Percentiles rank a stretch among this genome's conserved stretches.
phyloP scores from a whole-genome alignment of 2,113 vertebrate species.

The Danio rerio region DNA sequence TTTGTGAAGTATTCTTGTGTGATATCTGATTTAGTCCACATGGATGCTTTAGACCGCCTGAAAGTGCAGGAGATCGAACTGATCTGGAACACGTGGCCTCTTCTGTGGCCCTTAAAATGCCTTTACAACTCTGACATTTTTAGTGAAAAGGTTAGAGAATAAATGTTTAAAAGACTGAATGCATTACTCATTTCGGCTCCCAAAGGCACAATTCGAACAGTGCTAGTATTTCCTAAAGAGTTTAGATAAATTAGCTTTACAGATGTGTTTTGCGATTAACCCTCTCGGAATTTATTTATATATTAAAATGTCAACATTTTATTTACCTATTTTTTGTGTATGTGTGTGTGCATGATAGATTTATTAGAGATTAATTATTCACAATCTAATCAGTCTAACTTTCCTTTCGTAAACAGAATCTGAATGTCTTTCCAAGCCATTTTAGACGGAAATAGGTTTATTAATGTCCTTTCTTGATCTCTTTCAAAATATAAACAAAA shows the following conservation, averaged over 20 bases:
- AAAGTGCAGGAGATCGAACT: conserved; percentile 28
- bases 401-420: neutral
- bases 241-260: conserved; percentile 5
- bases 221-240: neutral
- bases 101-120: conserved; percentile 34
- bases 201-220: conserved; percentile 7
- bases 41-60: conserved; percentile 1
- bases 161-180: conserved; percentile 38
- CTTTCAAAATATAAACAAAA: too few relatives aligned
- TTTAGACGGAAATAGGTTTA: too few relatives aligned
- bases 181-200: conserved; percentile 35
- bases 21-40: conserved; percentile 10
- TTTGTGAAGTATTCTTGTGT: neutral
- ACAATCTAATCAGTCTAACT: neutral
- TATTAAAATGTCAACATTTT: neutral
- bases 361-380: neutral
- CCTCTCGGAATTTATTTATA: neutral
- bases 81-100: conserved; percentile 38
- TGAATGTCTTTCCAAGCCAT: too few relatives aligned
- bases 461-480: too few relatives aligned
- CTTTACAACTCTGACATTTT: conserved; percentile 46
- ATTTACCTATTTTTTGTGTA: neutral
- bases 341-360: neutral
- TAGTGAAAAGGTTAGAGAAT: conserved; percentile 50
- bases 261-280: neutral